These are phyloP conservation scores for Nomada ruficornis DNA, from an alignment of 2,888 invertebrate species.

Conservation along the genomic window DNA sequence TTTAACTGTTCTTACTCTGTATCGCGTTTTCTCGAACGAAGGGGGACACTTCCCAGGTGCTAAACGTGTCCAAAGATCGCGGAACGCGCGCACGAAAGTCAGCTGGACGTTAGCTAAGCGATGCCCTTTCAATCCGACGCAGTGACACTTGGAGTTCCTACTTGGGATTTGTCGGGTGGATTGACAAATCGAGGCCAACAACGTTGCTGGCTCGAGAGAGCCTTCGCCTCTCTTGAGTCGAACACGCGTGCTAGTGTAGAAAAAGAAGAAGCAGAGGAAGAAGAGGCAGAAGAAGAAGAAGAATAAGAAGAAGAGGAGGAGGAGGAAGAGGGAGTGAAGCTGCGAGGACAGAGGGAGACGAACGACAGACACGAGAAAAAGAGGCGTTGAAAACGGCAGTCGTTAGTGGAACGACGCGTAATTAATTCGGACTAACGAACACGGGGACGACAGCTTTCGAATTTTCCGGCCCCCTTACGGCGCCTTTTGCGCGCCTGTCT, in stretches of 20 bases:
- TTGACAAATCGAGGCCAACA: constrained; percentile 75
- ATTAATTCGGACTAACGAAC: constrained; percentile 80
- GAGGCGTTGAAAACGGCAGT: constrained; percentile 80
- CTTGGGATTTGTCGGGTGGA: constrained; percentile 72
- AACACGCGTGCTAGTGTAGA: constrained; percentile 2
- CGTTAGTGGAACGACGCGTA: constrained; percentile 78
- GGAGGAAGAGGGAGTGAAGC: constrained; percentile 11
- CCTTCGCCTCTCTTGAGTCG: constrained; percentile 50
- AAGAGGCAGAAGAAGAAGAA: background rate
- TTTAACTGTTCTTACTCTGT: no score
- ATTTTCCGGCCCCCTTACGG: constrained; percentile 39
- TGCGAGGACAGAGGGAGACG: constrained; percentile 20
- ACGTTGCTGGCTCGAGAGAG: constrained; percentile 54
- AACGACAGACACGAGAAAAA: constrained; percentile 68
- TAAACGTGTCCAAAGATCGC: constrained; percentile 45
- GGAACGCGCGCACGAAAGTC: constrained; percentile 52
- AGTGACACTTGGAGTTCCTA: constrained; percentile 67
- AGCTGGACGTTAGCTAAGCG: constrained; percentile 46
- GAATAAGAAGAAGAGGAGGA: constrained; percentile 10
- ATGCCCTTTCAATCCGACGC: constrained; percentile 60
- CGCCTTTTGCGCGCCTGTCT: constrained; percentile 16
- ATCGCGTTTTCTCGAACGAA: no score
- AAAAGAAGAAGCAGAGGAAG: constrained; percentile 5
- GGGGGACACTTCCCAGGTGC: background rate
- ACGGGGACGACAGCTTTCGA: constrained; percentile 61